Conservation (phyloP, 2,113 vertebrate species). For the Ameiurus melas region DNA sequence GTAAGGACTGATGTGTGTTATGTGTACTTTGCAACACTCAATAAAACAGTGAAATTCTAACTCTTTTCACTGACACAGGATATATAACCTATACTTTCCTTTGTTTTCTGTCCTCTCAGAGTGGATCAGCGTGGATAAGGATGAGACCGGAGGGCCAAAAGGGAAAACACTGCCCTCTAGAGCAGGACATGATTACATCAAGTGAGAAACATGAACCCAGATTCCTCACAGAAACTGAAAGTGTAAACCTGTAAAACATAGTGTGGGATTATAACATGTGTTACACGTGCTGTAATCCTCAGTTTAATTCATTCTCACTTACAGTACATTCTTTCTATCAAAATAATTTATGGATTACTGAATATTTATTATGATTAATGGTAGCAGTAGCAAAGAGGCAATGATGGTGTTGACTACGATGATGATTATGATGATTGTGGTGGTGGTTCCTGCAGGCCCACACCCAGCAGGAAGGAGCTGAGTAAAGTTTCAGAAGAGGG, state of each 20-base stretch:
- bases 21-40: not conserved
- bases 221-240: not conserved
- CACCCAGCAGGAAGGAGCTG: constrained; percentile 75
- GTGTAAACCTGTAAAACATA: not conserved
- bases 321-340: not conserved
- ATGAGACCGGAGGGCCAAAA: constrained; percentile 83
- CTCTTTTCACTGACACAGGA: not conserved
- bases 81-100: not conserved
- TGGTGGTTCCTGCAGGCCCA: constrained; percentile 68
- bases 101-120: constrained; percentile 68
- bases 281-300: not conserved
- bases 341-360: not conserved
- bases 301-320: not conserved
- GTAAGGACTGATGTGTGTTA: not conserved
- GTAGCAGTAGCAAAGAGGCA: not conserved
- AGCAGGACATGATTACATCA: constrained; percentile 79
- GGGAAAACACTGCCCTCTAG: constrained; percentile 76
- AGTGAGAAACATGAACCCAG: constrained; percentile 65
- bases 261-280: not conserved
- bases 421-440: not conserved
- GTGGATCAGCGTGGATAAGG: constrained; percentile 96
- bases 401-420: not conserved
- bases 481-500: constrained; percentile 83
- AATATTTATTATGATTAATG: not conserved
- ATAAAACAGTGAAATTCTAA: not conserved